Conservation (phyloP, 2,888 invertebrate genomes). For the Belgica antarctica region DNA sequence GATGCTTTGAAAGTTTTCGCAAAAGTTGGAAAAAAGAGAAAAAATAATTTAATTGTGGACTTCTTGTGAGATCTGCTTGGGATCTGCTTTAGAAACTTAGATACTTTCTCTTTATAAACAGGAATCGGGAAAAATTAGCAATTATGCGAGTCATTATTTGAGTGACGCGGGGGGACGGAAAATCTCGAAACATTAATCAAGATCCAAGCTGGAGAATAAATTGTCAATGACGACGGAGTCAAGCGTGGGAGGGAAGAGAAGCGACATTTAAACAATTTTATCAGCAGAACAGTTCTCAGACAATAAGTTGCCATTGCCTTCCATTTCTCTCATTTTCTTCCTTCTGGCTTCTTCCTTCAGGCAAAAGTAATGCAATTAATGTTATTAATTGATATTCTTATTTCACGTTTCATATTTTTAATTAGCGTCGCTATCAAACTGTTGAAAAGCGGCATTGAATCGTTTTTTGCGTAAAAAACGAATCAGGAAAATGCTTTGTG, state of each 20-base stretch:
- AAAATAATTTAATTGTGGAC: too few relatives aligned
- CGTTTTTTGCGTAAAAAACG: conserved; percentile 21
- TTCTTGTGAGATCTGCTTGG: too few relatives aligned
- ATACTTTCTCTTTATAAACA: too few relatives aligned
- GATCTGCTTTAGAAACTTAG: too few relatives aligned
- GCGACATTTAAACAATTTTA: conserved; percentile 22
- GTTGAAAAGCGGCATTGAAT: conserved; percentile 10
- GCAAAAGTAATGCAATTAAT: conserved; percentile 38
- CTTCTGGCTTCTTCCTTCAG: background rate
- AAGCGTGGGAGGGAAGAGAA: background rate
- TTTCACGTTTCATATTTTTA: conserved; percentile 40
- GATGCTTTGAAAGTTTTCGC: background rate
- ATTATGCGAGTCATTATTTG: conserved; percentile 26
- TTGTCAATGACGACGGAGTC: conserved; percentile 7
- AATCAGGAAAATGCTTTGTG: background rate
- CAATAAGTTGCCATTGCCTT: background rate
- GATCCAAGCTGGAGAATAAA: conserved; percentile 30
- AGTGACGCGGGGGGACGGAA: conserved; percentile 6
- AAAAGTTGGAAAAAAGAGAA: background rate
- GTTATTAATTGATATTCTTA: conserved; percentile 36
- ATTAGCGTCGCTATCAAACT: conserved; percentile 20
- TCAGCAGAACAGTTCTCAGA: background rate
- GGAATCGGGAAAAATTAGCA: conserved; percentile 30
- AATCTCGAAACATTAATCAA: conserved; percentile 34
- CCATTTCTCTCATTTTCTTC: background rate